Base-by-base conservation (phyloP, 2,888 invertebrate species). In the Taphrorychus bicolor region DNA sequence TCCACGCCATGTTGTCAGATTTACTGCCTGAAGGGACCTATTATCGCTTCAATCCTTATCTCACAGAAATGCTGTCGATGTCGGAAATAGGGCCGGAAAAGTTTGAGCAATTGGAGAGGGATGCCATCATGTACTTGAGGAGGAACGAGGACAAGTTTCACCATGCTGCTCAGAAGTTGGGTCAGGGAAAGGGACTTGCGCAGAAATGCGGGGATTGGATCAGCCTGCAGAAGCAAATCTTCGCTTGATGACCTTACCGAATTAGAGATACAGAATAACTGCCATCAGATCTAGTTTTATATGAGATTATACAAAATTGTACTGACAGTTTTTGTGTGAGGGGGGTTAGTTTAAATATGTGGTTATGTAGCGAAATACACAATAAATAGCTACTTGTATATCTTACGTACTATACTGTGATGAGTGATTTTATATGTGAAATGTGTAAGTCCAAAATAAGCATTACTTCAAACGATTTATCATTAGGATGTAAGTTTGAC, bases 31-130 rank as follows among this genome's bases (percentile, higher is more conserved):
- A 87, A 0, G 85, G 89, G 42, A 85, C 86, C 32, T 95, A 96
- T 82, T 95, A 87, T 81, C 87, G 96, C 3, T 91, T 96, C 81
- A 97, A 96, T 83, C 96, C 96, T 0, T 94, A 94, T 74, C 83
- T 96, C 63, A 90, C 91, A 63, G 90, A 92, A 78, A 88, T 91
- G 80, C 85, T 93, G 62, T 86, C 87, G 11, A 89, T 97, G 87
- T 92, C 92, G 76, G 95, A 95, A 82, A 91, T 90, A 40, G 83
- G 90, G 71, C 87, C 90, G 0, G 87, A 87, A 19, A 91, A 91
- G 78, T 83, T 95, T 58, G 84, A 86, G 66, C 87, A 87, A 78
- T 83, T 96, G 77, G 84, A 90, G 69, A 85, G 86, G 22, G 95
- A 95, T 81, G 91, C 93, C 0, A 82, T 85, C 48, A 90, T 93